phyloP scores from a whole-genome alignment of 2,888 invertebrate species.

The Netelia virgata region DNA sequence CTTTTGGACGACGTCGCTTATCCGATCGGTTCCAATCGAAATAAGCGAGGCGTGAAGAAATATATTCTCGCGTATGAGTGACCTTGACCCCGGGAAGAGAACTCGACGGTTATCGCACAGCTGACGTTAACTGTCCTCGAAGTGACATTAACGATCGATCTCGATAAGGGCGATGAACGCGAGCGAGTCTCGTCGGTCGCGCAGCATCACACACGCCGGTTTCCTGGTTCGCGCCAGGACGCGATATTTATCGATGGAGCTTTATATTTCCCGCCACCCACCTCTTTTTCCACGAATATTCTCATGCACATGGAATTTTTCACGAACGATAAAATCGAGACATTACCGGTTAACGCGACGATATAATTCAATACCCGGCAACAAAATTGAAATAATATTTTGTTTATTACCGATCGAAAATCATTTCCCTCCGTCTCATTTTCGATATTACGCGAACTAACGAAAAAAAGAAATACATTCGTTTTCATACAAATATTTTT shows the following conservation, averaged over 20 bases:
- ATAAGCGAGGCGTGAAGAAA: conserved; percentile 46
- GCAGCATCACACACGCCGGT: conserved; percentile 13
- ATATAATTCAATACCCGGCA: not conserved
- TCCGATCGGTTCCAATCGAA: conserved; percentile 48
- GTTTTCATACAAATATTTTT: conserved; percentile 16
- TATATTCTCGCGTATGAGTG: conserved; percentile 57
- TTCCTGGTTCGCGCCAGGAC: conserved; percentile 24
- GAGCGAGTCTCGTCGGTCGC: not conserved
- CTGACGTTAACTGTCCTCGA: conserved; percentile 73
- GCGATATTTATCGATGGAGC: conserved; percentile 22
- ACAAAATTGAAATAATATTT: not conserved
- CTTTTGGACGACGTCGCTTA: conserved; percentile 30
- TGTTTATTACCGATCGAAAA: not conserved
- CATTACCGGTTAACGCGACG: not conserved
- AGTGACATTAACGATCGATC: conserved; percentile 77
- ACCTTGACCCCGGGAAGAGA: conserved; percentile 73
- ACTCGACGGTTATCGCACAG: conserved; percentile 61
- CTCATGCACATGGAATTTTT: not conserved
- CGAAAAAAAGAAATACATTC: not conserved
- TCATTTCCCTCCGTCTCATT: not conserved
- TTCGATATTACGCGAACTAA: not conserved
- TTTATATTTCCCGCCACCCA: not conserved
- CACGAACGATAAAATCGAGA: not conserved
- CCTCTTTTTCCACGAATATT: not conserved
- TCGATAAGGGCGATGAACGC: conserved; percentile 74